A percentile compares a stretch with the other conserved stretches of the same genome.
These are phyloP conservation scores for Tetragnatha versicolor DNA, from an alignment of 1,140 invertebrate genomes.

Conservation along the genomic window DNA sequence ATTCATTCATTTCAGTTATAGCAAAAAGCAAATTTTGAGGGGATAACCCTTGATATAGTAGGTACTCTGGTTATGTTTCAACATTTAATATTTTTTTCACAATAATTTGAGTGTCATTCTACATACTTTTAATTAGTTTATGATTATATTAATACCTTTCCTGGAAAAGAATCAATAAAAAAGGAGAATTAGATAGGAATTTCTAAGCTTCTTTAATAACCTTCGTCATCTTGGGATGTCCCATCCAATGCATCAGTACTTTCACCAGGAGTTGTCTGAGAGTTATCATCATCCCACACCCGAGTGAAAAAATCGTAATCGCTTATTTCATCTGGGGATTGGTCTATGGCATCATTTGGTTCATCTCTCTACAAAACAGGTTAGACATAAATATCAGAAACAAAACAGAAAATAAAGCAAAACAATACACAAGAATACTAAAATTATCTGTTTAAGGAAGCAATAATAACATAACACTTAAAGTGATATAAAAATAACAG, in stretches of 20 bases:
- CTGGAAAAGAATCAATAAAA: neutral
- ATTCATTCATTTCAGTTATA: no score
- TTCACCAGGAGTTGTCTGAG: neutral
- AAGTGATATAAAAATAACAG: no score
- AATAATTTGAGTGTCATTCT: no score
- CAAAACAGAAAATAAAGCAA: neutral
- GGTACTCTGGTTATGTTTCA: no score
- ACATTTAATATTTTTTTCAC: no score
- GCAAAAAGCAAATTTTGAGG: no score
- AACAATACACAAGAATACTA: neutral
- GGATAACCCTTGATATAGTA: no score
- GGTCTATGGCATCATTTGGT: neutral
- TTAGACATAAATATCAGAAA: neutral
- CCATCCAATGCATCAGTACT: constrained; percentile 12
- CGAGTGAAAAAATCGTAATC: constrained; percentile 51
- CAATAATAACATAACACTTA: no score
- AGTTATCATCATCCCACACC: neutral
- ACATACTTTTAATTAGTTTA: no score
- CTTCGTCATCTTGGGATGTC: constrained; percentile 24
- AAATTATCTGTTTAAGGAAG: no score
- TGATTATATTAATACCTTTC: no score
- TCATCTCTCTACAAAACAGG: neutral
- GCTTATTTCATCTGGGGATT: constrained; percentile 1
- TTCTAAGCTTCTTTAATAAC: no score
- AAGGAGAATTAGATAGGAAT: neutral